Base-by-base conservation (phyloP, 2,113 vertebrate species). In the Phalacrocorax brasilianus region DNA sequence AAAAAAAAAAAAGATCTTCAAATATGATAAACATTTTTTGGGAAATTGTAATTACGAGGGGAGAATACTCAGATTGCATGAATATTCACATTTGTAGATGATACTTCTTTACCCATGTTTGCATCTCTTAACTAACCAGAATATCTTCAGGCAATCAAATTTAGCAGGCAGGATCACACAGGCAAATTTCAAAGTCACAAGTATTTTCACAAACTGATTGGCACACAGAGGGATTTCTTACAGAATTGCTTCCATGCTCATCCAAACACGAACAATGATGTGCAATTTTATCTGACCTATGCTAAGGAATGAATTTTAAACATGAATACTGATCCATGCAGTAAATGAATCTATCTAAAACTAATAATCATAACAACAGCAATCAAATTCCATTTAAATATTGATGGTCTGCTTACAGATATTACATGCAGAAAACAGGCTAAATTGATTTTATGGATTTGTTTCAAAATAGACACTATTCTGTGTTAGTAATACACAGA, bases 131-230 rank as follows among this genome's bases (percentile, higher is more conserved):
- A 75, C 53, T 76, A 68, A 65, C 66, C 81, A 28, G 40, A 83
- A 72, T 91, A 75, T 82, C 61, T 92, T 81, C 88, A 96, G 77
- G 92, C 68, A 95, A 89, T 91, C 73, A 87, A 85, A 89, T 79
- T 65, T 32, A 91, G 58, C 80, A 76, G 52, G 27, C 11, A 13
- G 49, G 50, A 90, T 88, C 73, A 52, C 33, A 85, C 32, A 81
- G 53, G 30, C 8, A 76, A 87, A 87, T 95, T 91, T 92, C 83
- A 85, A 92, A 94, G 74, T 89, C 85, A 91, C 40, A 78, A 79
- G 26, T 50, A 80, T 93, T 94, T 97, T 95, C 73, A 87, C 44
- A 89, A 97, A 65, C 76, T 91, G 88, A 93, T 93, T 89, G 91
- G 49, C 44, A 86, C 72, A 88, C 79, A 85, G 56, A 86, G 47